phyloP scores from a whole-genome alignment of 2,888 invertebrate genomes.

The Cylloceria caligata region DNA sequence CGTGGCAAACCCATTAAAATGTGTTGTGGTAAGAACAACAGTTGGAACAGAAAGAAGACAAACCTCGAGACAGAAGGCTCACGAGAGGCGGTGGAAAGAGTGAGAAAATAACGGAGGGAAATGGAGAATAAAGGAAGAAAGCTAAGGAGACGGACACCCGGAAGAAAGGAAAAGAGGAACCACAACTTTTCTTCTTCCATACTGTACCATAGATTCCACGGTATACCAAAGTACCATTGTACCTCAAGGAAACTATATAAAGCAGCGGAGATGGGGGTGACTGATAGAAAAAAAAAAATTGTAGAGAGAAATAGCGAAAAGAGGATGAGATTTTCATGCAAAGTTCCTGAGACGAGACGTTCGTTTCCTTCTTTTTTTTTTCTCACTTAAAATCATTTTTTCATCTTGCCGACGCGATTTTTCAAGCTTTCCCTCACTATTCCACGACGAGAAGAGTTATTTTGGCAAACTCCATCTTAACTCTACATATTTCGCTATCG shows the following conservation, averaged over 20 bases:
- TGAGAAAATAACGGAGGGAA: slow-evolving; percentile 20
- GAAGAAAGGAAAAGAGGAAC: slow-evolving; percentile 16
- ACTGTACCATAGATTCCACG: not conserved
- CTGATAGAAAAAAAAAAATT: slow-evolving; percentile 6
- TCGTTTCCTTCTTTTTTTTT: slow-evolving; percentile 23
- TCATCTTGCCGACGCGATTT: not conserved
- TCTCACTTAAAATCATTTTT: not conserved
- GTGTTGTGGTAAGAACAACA: slow-evolving; percentile 8
- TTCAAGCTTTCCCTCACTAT: slow-evolving; percentile 2
- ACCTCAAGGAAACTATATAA: slow-evolving; percentile 3
- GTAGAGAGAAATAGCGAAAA: not conserved
- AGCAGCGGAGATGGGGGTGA: not conserved
- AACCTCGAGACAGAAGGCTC: not conserved
- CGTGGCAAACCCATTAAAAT: slow-evolving; percentile 18
- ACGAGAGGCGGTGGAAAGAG: too few relatives aligned
- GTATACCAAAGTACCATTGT: slow-evolving; percentile 19
- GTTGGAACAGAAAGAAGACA: slow-evolving; percentile 18
- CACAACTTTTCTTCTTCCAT: slow-evolving; percentile 5
- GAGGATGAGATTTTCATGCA: slow-evolving; percentile 7
- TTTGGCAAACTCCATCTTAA: slow-evolving; percentile 59
- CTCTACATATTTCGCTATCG: slow-evolving; percentile 63
- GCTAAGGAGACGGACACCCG: slow-evolving; percentile 14
- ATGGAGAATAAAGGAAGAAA: slow-evolving; percentile 21
- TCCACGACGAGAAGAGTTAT: slow-evolving; percentile 28
- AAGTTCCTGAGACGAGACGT: slow-evolving; percentile 31